These are phyloP conservation scores for Ormyrus thymus DNA, from an alignment of 2,888 invertebrate genomes.

Conservation along the genomic window DNA sequence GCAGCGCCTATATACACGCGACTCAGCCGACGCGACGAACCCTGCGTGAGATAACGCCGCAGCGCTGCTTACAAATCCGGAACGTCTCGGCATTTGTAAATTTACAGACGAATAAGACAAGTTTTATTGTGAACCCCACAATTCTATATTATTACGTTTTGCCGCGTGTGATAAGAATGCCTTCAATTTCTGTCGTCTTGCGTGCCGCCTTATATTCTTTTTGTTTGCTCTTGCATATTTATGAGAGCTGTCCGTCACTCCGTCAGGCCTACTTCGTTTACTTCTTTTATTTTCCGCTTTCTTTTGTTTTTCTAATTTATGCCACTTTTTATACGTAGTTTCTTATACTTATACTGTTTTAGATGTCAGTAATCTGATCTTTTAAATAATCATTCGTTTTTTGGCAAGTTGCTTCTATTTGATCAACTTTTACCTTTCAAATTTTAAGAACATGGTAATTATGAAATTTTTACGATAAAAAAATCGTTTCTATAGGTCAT, in stretches of 20 bases:
- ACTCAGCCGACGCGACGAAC: background rate
- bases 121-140: too few relatives aligned
- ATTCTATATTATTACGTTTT: constrained; percentile 9
- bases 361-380: too few relatives aligned
- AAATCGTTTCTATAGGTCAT: too few relatives aligned
- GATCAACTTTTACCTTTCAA: too few relatives aligned
- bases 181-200: constrained; percentile 64
- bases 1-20: too few relatives aligned
- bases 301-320: too few relatives aligned
- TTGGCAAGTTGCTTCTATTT: too few relatives aligned
- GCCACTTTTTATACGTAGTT: too few relatives aligned
- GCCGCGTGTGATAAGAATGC: constrained; percentile 67
- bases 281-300: background rate
- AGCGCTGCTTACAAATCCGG: background rate
- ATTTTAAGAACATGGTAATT: background rate
- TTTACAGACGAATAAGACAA: background rate
- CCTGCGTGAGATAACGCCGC: constrained; percentile 23
- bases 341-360: too few relatives aligned
- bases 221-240: background rate
- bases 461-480: background rate
- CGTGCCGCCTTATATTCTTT: constrained; percentile 71
- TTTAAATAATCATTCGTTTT: too few relatives aligned
- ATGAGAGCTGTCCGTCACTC: background rate
- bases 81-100: background rate
- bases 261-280: background rate